Base-by-base conservation (phyloP, 2,113 vertebrate species). In the Parus major region DNA sequence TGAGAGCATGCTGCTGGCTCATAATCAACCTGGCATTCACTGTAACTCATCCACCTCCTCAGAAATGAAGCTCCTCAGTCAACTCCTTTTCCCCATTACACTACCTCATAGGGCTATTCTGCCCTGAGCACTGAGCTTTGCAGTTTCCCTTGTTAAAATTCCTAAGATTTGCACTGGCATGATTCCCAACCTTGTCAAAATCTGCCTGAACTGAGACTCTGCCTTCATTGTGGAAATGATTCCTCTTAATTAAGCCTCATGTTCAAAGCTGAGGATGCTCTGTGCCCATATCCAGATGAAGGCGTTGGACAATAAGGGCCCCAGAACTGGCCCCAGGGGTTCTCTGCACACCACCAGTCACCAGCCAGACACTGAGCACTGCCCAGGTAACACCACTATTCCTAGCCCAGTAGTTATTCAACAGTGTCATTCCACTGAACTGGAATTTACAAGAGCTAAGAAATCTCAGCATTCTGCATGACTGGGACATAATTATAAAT, bases 111-210 rank as follows among this genome's bases (percentile, higher is more conserved):
- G 19, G 10, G 64, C 75, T 77, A 68, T 56, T 93, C 36, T 85
- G 56, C 13, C 52, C 35, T 0, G 0, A 55, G 21, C 9, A 1
- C 9, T 42, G 35, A 91, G 33, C 60, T 78, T 25, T 70, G 65
- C 33, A 21, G 31, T 59, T 36, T 31, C 75, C 42, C 66, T 88
- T 31, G 33, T 88, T 90, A 66, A 85, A 94, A 85, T 76, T 75
- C 70, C 56, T 24, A 35, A 63, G 57, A 70, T 68, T 50, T 79
- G 46, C 36, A 33, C 15, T 84, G 78, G 39, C 69, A 46, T 1
- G 3, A 46, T 36, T 35, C 20, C 56, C 52, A 87, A 17, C 23
- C 23, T 87, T 75, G 65, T 65, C 84, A 49, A 82, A 75, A 42
- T 24, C 82, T 57, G 41, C 33, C 68, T 41, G 41, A 46, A 69